A percentile compares a stretch with the other conserved stretches of the same genome.
phyloP scores from a whole-genome alignment of 1,140 invertebrate genomes.

The Bombus waltoni region DNA sequence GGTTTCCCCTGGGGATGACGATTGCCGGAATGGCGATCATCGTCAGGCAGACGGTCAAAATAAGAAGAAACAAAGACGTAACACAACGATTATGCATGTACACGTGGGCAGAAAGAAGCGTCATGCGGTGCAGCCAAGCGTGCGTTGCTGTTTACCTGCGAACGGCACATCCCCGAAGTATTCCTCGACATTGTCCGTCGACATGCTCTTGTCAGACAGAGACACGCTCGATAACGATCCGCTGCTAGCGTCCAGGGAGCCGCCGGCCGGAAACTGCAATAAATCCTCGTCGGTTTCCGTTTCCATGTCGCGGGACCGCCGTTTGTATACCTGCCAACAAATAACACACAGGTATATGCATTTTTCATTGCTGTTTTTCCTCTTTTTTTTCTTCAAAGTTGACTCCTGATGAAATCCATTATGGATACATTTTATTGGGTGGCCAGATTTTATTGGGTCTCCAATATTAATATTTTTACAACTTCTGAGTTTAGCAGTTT shows the following conservation, averaged over 20 bases:
- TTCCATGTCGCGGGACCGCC: conserved; percentile 91
- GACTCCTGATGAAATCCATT: background rate
- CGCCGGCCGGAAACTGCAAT: conserved; percentile 83
- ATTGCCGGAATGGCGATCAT: conserved; percentile 12
- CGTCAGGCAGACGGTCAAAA: conserved; percentile 68
- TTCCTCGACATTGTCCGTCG: conserved; percentile 93
- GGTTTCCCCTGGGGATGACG: conserved; percentile 10
- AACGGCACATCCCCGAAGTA: conserved; percentile 93
- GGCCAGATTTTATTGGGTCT: no score
- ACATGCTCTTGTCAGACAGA: conserved; percentile 89
- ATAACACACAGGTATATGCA: conserved; percentile 44
- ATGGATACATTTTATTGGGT: background rate
- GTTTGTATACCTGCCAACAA: conserved; percentile 87
- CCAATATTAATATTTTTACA: no score
- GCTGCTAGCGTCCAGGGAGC: conserved; percentile 84
- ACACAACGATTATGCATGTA: conserved; percentile 82
- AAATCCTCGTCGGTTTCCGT: conserved; percentile 88
- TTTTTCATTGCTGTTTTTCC: background rate
- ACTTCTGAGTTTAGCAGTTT: no score
- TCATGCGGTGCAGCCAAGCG: conserved; percentile 84
- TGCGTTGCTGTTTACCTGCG: conserved; percentile 88
- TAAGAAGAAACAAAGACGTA: conserved; percentile 78
- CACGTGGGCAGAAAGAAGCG: conserved; percentile 81
- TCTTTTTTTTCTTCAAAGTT: background rate
- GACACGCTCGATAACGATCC: conserved; percentile 87